Conservation (phyloP, 2,113 vertebrate genomes). For the Quiscalus mexicanus region DNA sequence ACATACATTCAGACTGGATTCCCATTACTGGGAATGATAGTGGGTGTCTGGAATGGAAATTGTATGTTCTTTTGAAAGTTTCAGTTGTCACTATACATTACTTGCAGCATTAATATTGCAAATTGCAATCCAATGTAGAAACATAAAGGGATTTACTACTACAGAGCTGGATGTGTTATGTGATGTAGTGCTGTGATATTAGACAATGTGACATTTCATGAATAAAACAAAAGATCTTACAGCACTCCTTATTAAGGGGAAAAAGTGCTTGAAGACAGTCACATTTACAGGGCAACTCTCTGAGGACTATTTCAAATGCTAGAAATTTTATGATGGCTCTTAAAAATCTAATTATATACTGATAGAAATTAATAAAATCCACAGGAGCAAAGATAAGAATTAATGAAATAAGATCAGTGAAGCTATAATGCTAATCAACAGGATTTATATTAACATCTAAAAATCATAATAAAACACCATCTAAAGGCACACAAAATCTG, state of each 20-base stretch:
- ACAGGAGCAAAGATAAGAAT: background rate
- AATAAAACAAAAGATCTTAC: conserved; percentile 49
- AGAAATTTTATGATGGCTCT: conserved; percentile 13
- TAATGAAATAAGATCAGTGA: conserved; percentile 4
- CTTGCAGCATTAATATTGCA: conserved; percentile 32
- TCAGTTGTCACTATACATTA: conserved; percentile 26
- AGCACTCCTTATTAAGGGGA: background rate
- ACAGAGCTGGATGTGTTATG: conserved; percentile 25
- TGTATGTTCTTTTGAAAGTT: conserved; percentile 37
- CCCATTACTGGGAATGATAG: conserved; percentile 44
- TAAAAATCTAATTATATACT: conserved; percentile 7
- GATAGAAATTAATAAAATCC: conserved; percentile 12
- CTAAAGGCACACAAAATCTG: background rate
- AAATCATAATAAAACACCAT: background rate
- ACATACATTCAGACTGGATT: background rate
- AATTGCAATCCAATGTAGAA: conserved; percentile 28
- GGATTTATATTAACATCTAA: conserved; percentile 2
- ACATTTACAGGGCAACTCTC: background rate
- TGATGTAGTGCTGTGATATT: conserved; percentile 42
- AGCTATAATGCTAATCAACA: background rate
- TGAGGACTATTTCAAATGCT: background rate
- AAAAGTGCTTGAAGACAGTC: background rate
- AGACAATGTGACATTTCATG: conserved; percentile 15
- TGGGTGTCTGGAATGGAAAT: conserved; percentile 55
- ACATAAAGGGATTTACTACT: conserved; percentile 50